Evolutionary conservation across 1,140 invertebrate genomes (phyloP).

Genomic region (Goniozus legneri): DNA sequence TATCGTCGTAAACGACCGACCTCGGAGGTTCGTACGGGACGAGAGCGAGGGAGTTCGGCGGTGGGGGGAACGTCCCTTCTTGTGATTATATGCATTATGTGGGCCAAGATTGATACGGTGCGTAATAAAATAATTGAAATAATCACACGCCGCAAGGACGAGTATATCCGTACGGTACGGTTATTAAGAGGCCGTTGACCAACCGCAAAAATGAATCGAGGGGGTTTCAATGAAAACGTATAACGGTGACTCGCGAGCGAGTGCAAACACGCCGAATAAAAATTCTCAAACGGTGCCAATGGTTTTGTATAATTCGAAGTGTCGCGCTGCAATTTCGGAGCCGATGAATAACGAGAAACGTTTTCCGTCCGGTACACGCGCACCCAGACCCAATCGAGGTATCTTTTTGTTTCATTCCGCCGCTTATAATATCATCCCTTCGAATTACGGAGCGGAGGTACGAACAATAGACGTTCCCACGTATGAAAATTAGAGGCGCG

Average conservation of each 20-base stretch:
- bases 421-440: conserved; percentile 50
- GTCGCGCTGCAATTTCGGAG: no score
- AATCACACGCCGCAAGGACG: conserved; percentile 37
- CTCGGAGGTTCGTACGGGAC: conserved; percentile 15
- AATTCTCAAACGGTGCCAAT: no score
- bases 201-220: conserved; percentile 14
- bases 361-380: conserved; percentile 6
- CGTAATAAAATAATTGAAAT: conserved; percentile 50
- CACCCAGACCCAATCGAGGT: conserved; percentile 22
- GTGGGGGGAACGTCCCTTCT: conserved; percentile 15
- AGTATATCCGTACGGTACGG: conserved; percentile 15
- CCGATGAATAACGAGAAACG: no score
- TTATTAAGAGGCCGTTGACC: no score
- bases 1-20: conserved; percentile 37
- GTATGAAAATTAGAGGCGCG: no score
- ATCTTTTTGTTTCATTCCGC: conserved; percentile 41
- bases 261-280: background rate
- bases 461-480: no score
- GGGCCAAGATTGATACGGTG: conserved; percentile 38
- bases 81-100: conserved; percentile 48
- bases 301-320: no score
- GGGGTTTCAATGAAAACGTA: background rate
- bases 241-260: background rate
- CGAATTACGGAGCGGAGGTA: conserved; percentile 43
- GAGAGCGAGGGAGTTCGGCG: no score